phyloP scores from a whole-genome alignment of 2,113 vertebrate species.

The Taxidea taxus region DNA sequence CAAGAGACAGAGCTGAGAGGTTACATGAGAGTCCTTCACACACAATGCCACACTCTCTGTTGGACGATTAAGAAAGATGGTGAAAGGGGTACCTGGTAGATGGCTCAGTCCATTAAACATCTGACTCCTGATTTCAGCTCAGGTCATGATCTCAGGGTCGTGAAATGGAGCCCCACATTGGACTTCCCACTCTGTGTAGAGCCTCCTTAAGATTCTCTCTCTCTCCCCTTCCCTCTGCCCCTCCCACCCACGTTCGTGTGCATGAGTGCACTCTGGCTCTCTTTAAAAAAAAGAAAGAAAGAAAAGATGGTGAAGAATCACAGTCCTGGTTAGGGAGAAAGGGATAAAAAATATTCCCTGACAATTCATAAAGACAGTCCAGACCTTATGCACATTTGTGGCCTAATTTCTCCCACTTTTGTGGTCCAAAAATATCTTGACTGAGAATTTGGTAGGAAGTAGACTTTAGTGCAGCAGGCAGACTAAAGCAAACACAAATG shows the following conservation, averaged over 20 bases:
- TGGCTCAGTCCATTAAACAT: not conserved
- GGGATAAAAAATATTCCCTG: not conserved
- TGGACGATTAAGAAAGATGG: not conserved
- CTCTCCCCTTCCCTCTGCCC: not conserved
- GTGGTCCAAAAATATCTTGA: not conserved
- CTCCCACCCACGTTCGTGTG: not conserved
- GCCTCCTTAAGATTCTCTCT: not conserved
- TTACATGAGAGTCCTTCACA: not conserved
- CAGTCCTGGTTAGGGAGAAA: not conserved
- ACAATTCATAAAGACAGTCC: not conserved
- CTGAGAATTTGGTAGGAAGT: not conserved
- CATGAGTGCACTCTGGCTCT: not conserved
- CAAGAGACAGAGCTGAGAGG: not conserved
- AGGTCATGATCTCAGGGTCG: too few species aligned
- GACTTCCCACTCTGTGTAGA: not conserved
- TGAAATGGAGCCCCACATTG: too few species aligned
- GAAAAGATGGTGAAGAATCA: not conserved
- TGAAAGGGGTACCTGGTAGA: too few species aligned
- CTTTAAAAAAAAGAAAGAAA: not conserved
- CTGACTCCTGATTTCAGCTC: not conserved
- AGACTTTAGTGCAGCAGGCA: not conserved
- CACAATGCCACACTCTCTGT: accelerated
- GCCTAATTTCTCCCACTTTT: not conserved
- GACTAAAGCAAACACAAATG: accelerated
- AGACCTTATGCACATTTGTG: accelerated